phyloP scores from a whole-genome alignment of 2,113 vertebrate genomes.

The Clarias magur region DNA sequence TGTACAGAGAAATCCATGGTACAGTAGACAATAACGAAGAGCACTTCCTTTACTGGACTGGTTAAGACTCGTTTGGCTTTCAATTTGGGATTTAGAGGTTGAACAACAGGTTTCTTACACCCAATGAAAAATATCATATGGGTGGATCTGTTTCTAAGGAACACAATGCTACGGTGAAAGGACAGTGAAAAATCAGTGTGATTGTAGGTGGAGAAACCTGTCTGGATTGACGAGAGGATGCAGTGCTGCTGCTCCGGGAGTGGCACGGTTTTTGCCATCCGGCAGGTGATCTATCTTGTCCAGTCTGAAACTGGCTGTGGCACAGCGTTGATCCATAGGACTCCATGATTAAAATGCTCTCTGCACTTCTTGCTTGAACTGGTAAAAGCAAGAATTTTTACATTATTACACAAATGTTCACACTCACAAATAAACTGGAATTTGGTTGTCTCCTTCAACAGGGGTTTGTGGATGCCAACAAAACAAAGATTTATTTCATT shows the following conservation, averaged over 20 bases:
- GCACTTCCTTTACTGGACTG: constrained; percentile 1
- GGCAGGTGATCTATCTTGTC: constrained; percentile 66
- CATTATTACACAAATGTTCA: background rate
- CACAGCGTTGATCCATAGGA: constrained; percentile 47
- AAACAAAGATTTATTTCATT: background rate
- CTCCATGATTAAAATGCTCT: constrained; percentile 57
- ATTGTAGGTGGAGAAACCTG: constrained; percentile 66
- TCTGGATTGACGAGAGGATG: constrained; percentile 71
- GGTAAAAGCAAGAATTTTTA: constrained; percentile 4
- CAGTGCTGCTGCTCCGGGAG: constrained; percentile 74
- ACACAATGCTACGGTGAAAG: background rate
- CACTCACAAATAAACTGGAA: background rate
- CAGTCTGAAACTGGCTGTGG: constrained; percentile 53
- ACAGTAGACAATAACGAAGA: background rate
- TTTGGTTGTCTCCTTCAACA: background rate
- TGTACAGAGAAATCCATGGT: background rate
- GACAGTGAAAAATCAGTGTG: background rate
- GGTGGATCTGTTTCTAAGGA: background rate
- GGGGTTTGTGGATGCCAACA: background rate
- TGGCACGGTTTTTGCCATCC: constrained; percentile 62
- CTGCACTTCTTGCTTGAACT: constrained; percentile 13
- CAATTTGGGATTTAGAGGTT: constrained; percentile 6
- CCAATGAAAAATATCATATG: background rate
- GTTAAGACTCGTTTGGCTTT: constrained; percentile 22
- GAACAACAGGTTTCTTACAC: constrained; percentile 38